Conservation (phyloP, 1,140 invertebrate species). For the Ceratoteleas bidentatus region DNA sequence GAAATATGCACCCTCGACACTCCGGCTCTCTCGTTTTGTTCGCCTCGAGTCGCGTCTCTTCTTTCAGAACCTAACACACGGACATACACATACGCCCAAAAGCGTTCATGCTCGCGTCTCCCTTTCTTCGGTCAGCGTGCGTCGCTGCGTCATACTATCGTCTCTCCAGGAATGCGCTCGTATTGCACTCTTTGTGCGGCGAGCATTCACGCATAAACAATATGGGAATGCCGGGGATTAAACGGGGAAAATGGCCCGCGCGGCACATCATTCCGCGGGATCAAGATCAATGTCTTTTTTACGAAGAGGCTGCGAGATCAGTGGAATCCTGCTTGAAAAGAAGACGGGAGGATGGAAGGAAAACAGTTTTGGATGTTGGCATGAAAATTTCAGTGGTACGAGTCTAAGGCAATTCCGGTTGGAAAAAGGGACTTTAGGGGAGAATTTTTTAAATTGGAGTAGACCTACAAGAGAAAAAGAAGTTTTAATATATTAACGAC, state of each 20-base stretch:
- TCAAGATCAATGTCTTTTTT: constrained; percentile 51
- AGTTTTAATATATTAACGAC: too few relatives aligned
- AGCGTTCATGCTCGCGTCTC: constrained; percentile 6
- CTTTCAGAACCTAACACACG: constrained; percentile 48
- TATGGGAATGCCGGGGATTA: constrained; percentile 57
- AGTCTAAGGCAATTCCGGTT: too few relatives aligned
- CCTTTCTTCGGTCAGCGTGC: constrained; percentile 41
- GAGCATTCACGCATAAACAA: constrained; percentile 67
- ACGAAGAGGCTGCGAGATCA: not conserved
- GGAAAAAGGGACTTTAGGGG: too few relatives aligned
- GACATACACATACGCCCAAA: constrained; percentile 7
- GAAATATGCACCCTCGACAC: constrained; percentile 67
- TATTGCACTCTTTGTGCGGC: constrained; percentile 62
- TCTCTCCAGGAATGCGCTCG: constrained; percentile 64
- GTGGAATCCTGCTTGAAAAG: not conserved
- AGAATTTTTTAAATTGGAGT: too few relatives aligned
- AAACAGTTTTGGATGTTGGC: too few relatives aligned
- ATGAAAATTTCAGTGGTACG: too few relatives aligned
- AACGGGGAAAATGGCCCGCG: constrained; percentile 36
- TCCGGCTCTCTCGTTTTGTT: constrained; percentile 51
- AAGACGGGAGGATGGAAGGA: too few relatives aligned
- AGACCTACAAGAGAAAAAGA: too few relatives aligned
- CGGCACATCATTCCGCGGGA: constrained; percentile 24
- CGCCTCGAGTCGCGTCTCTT: constrained; percentile 46
- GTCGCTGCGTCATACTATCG: constrained; percentile 52